Evolutionary conservation across 2,888 invertebrate species (phyloP).

Genomic region (Chromoteleia sp.): DNA sequence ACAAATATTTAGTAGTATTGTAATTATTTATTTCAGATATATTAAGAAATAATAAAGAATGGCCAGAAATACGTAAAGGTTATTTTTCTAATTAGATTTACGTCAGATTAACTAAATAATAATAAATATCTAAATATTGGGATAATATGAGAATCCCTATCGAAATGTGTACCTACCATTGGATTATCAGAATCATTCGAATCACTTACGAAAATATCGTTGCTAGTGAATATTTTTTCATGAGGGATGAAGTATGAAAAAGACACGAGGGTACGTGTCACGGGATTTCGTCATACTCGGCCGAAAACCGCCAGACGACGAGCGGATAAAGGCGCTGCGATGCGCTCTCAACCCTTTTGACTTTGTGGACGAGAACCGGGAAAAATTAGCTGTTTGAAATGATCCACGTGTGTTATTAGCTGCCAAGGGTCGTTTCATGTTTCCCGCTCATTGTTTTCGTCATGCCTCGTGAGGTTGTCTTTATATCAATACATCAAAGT

Average conservation of each 20-base stretch:
- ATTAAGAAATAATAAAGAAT: too few species aligned
- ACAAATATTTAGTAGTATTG: too few species aligned
- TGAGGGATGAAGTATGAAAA: constrained; percentile 50
- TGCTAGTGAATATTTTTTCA: too few species aligned
- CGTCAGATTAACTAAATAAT: too few species aligned
- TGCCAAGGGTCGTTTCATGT: constrained; percentile 84
- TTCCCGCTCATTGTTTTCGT: constrained; percentile 82
- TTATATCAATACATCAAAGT: constrained; percentile 84
- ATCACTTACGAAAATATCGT: too few species aligned
- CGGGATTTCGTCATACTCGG: constrained; percentile 66
- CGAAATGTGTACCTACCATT: too few species aligned
- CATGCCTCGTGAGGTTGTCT: constrained; percentile 78
- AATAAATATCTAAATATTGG: too few species aligned
- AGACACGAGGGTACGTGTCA: constrained; percentile 54
- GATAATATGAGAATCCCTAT: too few species aligned
- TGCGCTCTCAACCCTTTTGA: constrained; percentile 77
- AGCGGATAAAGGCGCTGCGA: constrained; percentile 67
- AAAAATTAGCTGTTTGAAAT: constrained; percentile 84
- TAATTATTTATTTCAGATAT: too few species aligned
- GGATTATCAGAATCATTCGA: too few species aligned
- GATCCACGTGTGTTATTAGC: constrained; percentile 84
- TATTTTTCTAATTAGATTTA: too few species aligned
- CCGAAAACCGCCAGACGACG: constrained; percentile 68
- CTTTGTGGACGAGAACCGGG: constrained; percentile 77
- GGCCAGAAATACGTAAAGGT: too few species aligned